Evolutionary conservation across 1,140 invertebrate species (phyloP), one percentile per base, ranked within the genome.

Genomic region (Ceratosolen solmsi): DNA sequence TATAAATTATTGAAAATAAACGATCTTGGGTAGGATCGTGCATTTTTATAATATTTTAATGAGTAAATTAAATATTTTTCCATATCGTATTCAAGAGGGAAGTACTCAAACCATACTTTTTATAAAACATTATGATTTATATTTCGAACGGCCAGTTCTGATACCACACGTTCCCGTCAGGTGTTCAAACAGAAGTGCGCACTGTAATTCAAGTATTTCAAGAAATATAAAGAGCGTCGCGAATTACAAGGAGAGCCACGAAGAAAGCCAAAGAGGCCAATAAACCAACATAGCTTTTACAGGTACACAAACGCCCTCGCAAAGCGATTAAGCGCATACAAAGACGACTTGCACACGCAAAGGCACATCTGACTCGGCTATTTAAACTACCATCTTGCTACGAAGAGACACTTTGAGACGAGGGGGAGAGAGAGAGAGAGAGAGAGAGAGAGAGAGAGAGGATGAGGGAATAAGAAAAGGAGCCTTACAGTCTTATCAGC

Each of bases 141-240:
- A n/a, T n/a, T n/a, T n/a, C n/a, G n/a, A n/a, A n/a, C n/a, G 25
- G 1, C 20, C 11, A 30, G 30, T 8, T 5, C 4, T 2, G 3
- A 33, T 74, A 56, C 36, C 51, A 36, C 20, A 33, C 25, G 17
- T 30, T 33, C 72, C 49, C 33, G n/a, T 30, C 72, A 36, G 54
- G n/a, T 74, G 51, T 56, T 74, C 72, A 74, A 74, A 74, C 30
- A 74, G 22, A 56, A 74, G 72, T 56, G 30, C 51, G 33, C 38
- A 73, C 22, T 22, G 71, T 54, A 73, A 73, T 73, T 11, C 46
- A 30, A 56, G 49, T 56, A 36, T 54, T 36, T 13, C 25, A 74
- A 38, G 56, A 3, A 36, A n/a, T 49, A 74, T 74, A 74, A 74
- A 74, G 3, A 63, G 51, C 51, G 49, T 74, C 27, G 60, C 30